A percentile compares a stretch with the other conserved stretches of the same genome.
Conservation (phyloP, 2,888 invertebrate genomes). For the Carpatolechia fugitivella region DNA sequence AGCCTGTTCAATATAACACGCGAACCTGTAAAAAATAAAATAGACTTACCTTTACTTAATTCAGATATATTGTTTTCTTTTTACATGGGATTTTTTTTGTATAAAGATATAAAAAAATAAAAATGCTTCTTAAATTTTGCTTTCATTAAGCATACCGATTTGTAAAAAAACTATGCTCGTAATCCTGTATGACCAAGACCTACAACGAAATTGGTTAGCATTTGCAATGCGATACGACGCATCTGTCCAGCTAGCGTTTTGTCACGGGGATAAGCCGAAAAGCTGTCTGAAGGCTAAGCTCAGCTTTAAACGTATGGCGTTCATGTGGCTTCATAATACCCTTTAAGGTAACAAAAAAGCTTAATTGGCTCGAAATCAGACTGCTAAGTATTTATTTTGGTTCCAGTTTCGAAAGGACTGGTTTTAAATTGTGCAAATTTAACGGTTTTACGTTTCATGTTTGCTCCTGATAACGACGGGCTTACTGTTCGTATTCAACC, state of each 20-base stretch:
- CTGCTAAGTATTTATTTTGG: not conserved
- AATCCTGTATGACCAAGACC: no score
- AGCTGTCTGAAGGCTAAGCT: not conserved
- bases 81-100: not conserved
- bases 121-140: no score
- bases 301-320: not conserved
- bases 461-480: not conserved
- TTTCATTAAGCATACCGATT: no score
- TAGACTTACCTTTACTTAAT: not conserved
- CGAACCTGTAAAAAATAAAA: not conserved
- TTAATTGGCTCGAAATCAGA: not conserved
- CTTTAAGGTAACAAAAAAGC: not conserved
- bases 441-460: not conserved
- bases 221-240: slow-evolving; percentile 32
- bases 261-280: slow-evolving; percentile 8
- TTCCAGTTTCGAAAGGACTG: not conserved
- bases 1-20: slow-evolving; percentile 11
- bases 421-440: not conserved
- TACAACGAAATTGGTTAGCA: slow-evolving; percentile 51
- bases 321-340: not conserved
- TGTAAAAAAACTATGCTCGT: no score
- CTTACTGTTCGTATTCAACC: not conserved
- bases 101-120: no score
- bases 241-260: slow-evolving; percentile 8
- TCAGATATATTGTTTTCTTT: not conserved